Evolutionary conservation across 2,797 vertebrate species (phyloP), one percentile per base, ranked within the genome.

Genomic region (Taeniopygia guttata): DNA sequence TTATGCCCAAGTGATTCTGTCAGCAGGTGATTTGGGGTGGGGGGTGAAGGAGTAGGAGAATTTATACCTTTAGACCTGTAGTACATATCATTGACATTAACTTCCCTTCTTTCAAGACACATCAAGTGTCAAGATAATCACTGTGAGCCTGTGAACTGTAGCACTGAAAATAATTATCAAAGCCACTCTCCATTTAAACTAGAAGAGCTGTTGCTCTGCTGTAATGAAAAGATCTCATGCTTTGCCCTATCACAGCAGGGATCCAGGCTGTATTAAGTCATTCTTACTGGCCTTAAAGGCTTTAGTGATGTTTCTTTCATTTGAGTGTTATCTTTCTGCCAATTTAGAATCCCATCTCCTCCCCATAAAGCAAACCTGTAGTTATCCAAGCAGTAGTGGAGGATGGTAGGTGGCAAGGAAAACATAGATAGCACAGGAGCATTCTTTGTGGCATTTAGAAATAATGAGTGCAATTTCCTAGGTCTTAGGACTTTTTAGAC

Each of bases 231-330:
- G 54, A 84, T 75, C 75, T 89, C 38, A 20, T 72, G 66, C 84
- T 93, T 94, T 80, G 54, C 89, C 87, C 66, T 81, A 16, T 45
- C 23, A 1, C 91, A 87, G 69, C 62, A 81, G 87, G 82, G 46
- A 72, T 72, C 40, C 62, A 81, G 76, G 54, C 69, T 90, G 25
- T 66, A 84, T 94, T 91, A 86, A 94, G 75, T 89, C 78, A 36
- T 77, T 62, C 75, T 93, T 75, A 48, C 51, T 5, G 0, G 58
- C 46, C 79, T 89, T 93, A 85, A 91, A 87, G 76, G 66, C 79
- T 94, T 86, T 84, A 78, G 85, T 81, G 93, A 92, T 91, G 76
- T 84, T 94, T 89, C 89, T 92, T 94, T 90, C 85, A 84, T 78
- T 74, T 43, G 20, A 75, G 34, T 0, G 0, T 81, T 93, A 83